These are phyloP conservation scores for Drosophila peninsularis DNA, from an alignment of 2,888 invertebrate species.

Conservation along the genomic window DNA sequence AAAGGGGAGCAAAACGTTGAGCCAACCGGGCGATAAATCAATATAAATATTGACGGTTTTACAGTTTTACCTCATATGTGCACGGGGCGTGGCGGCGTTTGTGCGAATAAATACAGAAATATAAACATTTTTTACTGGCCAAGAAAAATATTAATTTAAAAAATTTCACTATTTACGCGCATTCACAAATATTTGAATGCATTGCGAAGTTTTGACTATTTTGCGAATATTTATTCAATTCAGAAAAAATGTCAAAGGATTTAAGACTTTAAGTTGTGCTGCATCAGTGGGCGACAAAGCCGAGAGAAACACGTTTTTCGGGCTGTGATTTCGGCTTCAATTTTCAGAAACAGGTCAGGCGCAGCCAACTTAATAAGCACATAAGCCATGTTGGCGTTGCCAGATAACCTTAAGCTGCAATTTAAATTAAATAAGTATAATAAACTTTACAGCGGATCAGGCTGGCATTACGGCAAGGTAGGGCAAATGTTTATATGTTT, in stretches of 20 bases:
- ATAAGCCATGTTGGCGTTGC: constrained; percentile 17
- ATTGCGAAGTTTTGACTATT: constrained; percentile 21
- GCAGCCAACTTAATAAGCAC: constrained; percentile 19
- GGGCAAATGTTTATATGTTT: background rate
- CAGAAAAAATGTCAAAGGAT: background rate
- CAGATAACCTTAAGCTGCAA: constrained; percentile 9
- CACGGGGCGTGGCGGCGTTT: constrained; percentile 24
- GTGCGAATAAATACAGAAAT: constrained; percentile 12
- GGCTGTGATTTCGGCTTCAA: background rate
- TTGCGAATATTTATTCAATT: background rate
- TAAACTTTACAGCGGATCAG: constrained; percentile 6
- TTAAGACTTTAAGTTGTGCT: background rate
- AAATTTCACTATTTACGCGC: constrained; percentile 29
- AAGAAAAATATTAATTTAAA: constrained; percentile 36
- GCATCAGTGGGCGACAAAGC: background rate
- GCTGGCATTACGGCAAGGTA: background rate
- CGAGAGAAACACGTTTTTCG: background rate
- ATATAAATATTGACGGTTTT: constrained; percentile 73
- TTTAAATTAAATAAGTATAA: constrained; percentile 3
- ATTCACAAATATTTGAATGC: constrained; percentile 46
- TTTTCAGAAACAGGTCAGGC: background rate
- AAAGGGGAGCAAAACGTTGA: constrained; percentile 8
- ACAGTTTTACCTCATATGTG: constrained; percentile 29
- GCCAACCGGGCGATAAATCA: constrained; percentile 59
- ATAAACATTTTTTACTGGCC: constrained; percentile 15